A percentile compares a stretch with the other conserved stretches of the same genome.
These are phyloP conservation scores for Priapulus caudatus DNA, from an alignment of 2,888 invertebrate genomes.

Conservation along the genomic window DNA sequence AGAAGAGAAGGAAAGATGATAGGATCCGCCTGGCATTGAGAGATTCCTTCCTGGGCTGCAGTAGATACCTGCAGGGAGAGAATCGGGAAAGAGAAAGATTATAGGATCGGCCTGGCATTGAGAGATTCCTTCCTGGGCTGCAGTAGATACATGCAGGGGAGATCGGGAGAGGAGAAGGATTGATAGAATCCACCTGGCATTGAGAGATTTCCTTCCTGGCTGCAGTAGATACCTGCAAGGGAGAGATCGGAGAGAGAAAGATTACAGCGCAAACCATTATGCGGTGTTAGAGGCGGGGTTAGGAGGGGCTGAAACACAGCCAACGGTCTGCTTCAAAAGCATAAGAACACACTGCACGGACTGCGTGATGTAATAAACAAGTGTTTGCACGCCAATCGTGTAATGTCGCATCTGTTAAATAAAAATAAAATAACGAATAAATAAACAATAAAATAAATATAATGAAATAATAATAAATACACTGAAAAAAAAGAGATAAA, in stretches of 20 bases:
- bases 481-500: background rate
- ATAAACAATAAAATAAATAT: background rate
- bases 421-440: constrained; percentile 9
- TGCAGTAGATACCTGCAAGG: constrained; percentile 63
- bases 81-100: constrained; percentile 71
- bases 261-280: too few species aligned
- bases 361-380: too few species aligned
- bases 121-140: constrained; percentile 48
- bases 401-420: too few species aligned
- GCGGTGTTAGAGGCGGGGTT: too few species aligned
- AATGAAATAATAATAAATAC: constrained; percentile 7
- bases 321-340: too few species aligned
- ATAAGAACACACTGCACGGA: too few species aligned
- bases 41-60: constrained; percentile 50
- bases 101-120: constrained; percentile 48
- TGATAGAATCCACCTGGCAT: constrained; percentile 51
- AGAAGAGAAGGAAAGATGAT: constrained; percentile 70
- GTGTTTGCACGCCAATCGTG: too few species aligned
- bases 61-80: constrained; percentile 61
- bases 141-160: constrained; percentile 61
- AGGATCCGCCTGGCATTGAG: constrained; percentile 45
- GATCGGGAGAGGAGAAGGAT: constrained; percentile 67
- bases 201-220: constrained; percentile 45
- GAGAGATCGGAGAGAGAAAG: too few species aligned
- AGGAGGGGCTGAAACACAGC: too few species aligned